Evolutionary conservation across 2,797 vertebrate genomes (phyloP).

Genomic region (Adelosebastes latens): DNA sequence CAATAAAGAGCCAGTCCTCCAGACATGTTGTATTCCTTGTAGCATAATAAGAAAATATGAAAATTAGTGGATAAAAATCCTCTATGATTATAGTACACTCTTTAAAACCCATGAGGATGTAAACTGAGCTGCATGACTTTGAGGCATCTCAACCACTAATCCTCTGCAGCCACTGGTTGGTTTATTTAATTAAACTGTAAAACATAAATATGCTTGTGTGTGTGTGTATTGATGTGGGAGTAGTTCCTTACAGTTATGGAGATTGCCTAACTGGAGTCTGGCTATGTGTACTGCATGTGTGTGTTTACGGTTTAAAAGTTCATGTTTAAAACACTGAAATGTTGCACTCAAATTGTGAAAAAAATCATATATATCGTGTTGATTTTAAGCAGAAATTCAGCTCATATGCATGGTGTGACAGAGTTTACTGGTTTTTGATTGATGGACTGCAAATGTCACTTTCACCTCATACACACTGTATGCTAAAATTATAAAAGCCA

Average conservation of each 20-base stretch:
- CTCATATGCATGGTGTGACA: not conserved
- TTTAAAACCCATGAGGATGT: conserved; percentile 61
- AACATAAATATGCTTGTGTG: not conserved
- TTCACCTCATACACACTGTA: conserved; percentile 11
- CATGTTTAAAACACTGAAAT: conserved; percentile 22
- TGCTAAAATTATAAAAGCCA: conserved; percentile 47
- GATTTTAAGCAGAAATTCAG: not conserved
- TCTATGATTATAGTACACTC: conserved; percentile 39
- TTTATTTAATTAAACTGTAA: conserved; percentile 50
- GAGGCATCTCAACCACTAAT: conserved; percentile 34
- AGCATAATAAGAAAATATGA: conserved; percentile 54
- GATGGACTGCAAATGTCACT: conserved; percentile 5
- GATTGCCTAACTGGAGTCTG: conserved; percentile 17
- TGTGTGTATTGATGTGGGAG: not conserved
- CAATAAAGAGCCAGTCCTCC: conserved; percentile 66
- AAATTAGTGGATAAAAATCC: conserved; percentile 50
- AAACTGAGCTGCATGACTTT: conserved; percentile 51
- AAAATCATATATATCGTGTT: not conserved
- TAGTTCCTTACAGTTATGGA: conserved; percentile 3
- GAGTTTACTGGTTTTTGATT: not conserved
- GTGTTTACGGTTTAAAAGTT: not conserved
- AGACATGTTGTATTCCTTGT: conserved; percentile 33
- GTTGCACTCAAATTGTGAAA: not conserved
- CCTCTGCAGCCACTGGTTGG: conserved; percentile 30
- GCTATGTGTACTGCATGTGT: not conserved